These are phyloP conservation scores for Gandaritis pyraliata DNA, from an alignment of 2,888 invertebrate species.

Conservation along the genomic window DNA sequence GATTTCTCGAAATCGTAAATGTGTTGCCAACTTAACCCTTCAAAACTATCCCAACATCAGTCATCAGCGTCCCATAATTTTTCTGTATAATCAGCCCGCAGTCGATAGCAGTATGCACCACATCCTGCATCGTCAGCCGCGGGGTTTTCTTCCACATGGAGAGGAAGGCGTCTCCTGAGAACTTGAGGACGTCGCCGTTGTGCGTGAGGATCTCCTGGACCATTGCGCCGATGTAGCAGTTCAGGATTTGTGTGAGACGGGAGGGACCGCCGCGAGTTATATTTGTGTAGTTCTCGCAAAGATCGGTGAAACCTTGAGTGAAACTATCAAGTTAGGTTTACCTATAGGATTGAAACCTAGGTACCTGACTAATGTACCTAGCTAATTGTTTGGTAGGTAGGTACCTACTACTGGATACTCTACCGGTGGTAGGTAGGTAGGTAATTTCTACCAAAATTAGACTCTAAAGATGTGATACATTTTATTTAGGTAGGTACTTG, in stretches of 20 bases:
- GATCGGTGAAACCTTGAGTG: slow-evolving; percentile 84
- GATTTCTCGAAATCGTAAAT: too few species aligned
- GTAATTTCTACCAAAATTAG: too few species aligned
- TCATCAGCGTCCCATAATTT: slow-evolving; percentile 85
- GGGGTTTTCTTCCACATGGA: slow-evolving; percentile 86
- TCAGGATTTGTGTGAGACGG: slow-evolving; percentile 87
- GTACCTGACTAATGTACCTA: too few species aligned
- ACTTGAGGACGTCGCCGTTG: slow-evolving; percentile 87
- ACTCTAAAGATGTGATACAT: too few species aligned
- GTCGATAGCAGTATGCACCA: slow-evolving; percentile 86
- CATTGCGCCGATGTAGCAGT: slow-evolving; percentile 89
- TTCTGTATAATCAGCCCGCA: slow-evolving; percentile 88
- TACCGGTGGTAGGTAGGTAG: too few species aligned
- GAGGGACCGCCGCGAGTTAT: slow-evolving; percentile 88
- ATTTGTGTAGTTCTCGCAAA: slow-evolving; percentile 87
- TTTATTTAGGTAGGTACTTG: too few species aligned
- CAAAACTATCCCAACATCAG: slow-evolving; percentile 85
- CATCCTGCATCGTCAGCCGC: slow-evolving; percentile 82
- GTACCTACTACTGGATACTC: too few species aligned
- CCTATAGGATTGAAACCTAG: not conserved
- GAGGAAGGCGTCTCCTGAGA: slow-evolving; percentile 87
- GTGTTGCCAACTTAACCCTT: slow-evolving; percentile 69
- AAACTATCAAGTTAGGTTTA: not conserved
- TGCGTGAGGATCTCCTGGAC: slow-evolving; percentile 87
- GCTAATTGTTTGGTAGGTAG: too few species aligned